Conservation (phyloP, 1,140 invertebrate genomes). For the Carposina sasakii region DNA sequence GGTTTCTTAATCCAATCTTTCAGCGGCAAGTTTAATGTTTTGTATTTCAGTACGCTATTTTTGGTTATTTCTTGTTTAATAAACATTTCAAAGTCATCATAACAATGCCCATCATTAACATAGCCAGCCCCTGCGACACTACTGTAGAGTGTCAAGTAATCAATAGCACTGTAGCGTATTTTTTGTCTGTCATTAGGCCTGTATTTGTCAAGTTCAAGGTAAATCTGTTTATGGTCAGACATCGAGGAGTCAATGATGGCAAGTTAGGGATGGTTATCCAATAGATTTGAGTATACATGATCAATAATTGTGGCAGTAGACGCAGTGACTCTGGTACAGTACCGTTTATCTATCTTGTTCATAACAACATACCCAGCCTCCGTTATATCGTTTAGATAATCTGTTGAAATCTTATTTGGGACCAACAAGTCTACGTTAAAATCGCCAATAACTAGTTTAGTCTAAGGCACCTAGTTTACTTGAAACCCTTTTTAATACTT, state of each 20-base stretch:
- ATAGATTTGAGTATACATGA: not conserved
- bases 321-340: not conserved
- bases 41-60: constrained; percentile 17
- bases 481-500: no score
- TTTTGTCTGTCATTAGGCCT: not conserved
- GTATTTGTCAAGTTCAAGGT: constrained; percentile 1
- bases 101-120: not conserved
- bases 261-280: not conserved
- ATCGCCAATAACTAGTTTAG: not conserved
- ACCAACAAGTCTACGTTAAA: not conserved
- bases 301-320: not conserved
- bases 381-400: not conserved
- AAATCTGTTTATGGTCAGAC: constrained; percentile 6
- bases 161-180: not conserved
- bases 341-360: not conserved
- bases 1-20: constrained; percentile 25
- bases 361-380: not conserved
- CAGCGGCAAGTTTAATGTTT: constrained; percentile 18
- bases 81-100: not conserved
- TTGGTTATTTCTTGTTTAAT: not conserved
- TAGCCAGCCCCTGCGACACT: not conserved
- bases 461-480: no score
- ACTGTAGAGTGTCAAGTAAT: not conserved
- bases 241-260: not conserved
- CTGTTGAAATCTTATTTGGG: not conserved